Conservation (phyloP, 2,797 vertebrate species). For the Girardinus metallicus region DNA sequence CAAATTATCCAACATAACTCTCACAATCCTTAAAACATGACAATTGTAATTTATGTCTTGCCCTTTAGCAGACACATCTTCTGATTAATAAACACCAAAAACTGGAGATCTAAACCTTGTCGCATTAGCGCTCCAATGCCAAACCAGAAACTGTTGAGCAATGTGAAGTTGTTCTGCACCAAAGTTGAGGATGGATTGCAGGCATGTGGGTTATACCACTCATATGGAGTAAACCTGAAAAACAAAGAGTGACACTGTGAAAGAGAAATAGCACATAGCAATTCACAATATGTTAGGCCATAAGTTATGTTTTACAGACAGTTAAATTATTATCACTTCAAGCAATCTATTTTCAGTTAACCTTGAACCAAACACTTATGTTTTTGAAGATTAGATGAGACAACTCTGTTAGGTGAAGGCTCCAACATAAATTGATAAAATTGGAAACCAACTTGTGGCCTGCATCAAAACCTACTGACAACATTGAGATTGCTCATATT, state of each 20-base stretch:
- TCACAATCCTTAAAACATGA: background rate
- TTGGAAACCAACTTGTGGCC: background rate
- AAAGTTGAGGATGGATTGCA: conserved; percentile 96
- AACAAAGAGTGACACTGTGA: conserved; percentile 38
- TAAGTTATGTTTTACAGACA: conserved; percentile 41
- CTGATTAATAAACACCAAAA: background rate
- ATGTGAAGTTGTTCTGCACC: conserved; percentile 97
- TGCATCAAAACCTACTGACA: background rate
- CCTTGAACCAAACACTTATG: background rate
- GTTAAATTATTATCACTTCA: conserved; percentile 11
- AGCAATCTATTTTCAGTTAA: conserved; percentile 8
- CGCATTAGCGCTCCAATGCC: conserved; percentile 97
- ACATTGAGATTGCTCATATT: background rate
- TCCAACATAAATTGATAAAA: background rate
- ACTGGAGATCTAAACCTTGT: conserved; percentile 85
- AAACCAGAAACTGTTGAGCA: conserved; percentile 99
- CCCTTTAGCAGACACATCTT: background rate
- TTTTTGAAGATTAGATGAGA: conserved; percentile 7
- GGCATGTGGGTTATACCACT: conserved; percentile 98
- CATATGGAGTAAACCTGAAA: conserved; percentile 95
- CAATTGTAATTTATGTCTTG: background rate
- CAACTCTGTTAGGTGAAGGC: background rate
- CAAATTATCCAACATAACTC: background rate
- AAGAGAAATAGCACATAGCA: conserved; percentile 6
- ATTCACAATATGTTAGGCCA: conserved; percentile 4